Base-by-base conservation (phyloP, 2,888 invertebrate species). In the Caenorhabditis sinica region DNA sequence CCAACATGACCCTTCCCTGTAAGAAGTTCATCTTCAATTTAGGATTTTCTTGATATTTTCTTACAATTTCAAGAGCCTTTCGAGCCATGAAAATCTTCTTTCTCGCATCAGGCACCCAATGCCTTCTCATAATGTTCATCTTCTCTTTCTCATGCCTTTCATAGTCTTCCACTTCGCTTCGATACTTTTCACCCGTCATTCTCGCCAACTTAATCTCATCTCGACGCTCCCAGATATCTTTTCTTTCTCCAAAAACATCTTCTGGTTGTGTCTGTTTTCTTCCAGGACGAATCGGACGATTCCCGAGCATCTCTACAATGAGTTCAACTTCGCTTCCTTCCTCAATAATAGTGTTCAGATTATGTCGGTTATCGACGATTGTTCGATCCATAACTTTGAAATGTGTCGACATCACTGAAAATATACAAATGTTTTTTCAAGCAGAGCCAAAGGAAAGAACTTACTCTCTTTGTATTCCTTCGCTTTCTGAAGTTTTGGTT, bases 331-430 rank as follows among this genome's bases (percentile, higher is more conserved):
- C 49, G 20, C 20, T 20, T 8, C 15, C 20, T 20, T 49, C 20
- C 5, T 49, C 49, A 9, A 49, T 49, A 20, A 56, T 56, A 15
- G 56, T 56, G 13, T 20, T 8, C 13, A 56, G 28, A 25, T 56
- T 9, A 2, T 28, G 20, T 28, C 56, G 40, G 0, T 43, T 30
- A 11, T 23, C 25, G 0, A 72, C 43, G 11, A 72, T 66, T 9
- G 25, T 23, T 45, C 66, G 30, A 5, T 80, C 80, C 6, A 72
- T 23, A 0, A 80, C 72, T 80, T 80, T 80, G 72, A 65, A 80
- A 28, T 72, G 63, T n/a, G 43, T 61, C 0, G 77, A 49, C 13
- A 77, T 13, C 68, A 69, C 75, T 75, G 58, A 66, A 75, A 53
- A 15, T 8, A 8, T 33, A 33, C 3, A 68, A 5, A 45, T 23